Conservation (phyloP, 2,113 vertebrate genomes). For the Collichthys lucidus region DNA sequence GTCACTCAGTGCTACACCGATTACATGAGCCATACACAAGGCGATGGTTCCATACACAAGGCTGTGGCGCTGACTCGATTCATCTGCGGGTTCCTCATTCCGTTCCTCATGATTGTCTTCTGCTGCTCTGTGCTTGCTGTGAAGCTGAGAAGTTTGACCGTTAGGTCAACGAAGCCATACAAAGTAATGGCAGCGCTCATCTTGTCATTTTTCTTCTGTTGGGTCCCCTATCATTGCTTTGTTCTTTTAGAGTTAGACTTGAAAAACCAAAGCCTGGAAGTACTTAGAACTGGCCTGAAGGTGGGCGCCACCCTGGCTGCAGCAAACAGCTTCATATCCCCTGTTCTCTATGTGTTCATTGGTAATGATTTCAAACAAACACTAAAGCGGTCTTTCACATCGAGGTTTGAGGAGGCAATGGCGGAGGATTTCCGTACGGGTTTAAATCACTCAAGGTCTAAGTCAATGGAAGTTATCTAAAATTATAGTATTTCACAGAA, state of each 20-base stretch:
- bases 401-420: constrained; percentile 77
- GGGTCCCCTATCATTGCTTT: constrained; percentile 90
- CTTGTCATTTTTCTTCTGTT: constrained; percentile 90
- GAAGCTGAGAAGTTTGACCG: constrained; percentile 84
- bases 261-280: constrained; percentile 24
- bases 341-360: constrained; percentile 91
- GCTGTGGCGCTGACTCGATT: constrained; percentile 81
- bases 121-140: constrained; percentile 84
- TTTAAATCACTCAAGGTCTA: constrained; percentile 76
- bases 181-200: constrained; percentile 89
- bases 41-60: constrained; percentile 50
- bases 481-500: not conserved
- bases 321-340: constrained; percentile 91
- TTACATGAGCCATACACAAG: constrained; percentile 65
- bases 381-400: constrained; percentile 65
- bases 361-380: constrained; percentile 89
- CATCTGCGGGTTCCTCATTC: constrained; percentile 86
- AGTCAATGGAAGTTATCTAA: constrained; percentile 40
- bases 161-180: constrained; percentile 89
- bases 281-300: constrained; percentile 61
- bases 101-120: constrained; percentile 84
- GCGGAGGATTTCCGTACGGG: constrained; percentile 84
- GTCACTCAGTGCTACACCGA: constrained; percentile 84
- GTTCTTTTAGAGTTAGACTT: constrained; percentile 85
- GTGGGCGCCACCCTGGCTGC: constrained; percentile 82